Evolutionary conservation across 2,113 vertebrate species (phyloP).

Genomic region (Nicator chloris): DNA sequence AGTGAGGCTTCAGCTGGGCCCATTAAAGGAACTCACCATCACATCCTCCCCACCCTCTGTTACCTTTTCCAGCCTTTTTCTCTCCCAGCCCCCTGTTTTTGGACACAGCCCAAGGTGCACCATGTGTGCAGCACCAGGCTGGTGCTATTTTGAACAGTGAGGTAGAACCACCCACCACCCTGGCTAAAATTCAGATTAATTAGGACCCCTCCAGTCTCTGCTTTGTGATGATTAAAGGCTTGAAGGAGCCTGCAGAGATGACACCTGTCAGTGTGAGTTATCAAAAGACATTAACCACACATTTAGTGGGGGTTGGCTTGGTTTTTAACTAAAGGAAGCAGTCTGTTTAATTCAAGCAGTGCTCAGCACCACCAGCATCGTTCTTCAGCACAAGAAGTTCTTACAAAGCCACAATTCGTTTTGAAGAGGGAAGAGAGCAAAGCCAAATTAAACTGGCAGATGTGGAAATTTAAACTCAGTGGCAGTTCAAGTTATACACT

Average conservation of each 20-base stretch:
- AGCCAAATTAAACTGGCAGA: slow-evolving; percentile 20
- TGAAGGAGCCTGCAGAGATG: slow-evolving; percentile 30
- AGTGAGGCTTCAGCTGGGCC: background rate
- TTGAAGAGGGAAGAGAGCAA: background rate
- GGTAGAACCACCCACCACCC: slow-evolving; percentile 13
- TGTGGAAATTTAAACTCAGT: slow-evolving; percentile 26
- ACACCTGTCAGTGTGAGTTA: slow-evolving; percentile 11
- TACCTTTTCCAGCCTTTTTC: background rate
- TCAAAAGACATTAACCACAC: background rate
- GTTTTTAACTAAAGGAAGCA: background rate
- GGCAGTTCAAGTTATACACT: background rate
- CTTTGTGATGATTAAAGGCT: slow-evolving; percentile 19
- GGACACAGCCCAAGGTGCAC: background rate
- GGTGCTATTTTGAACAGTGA: background rate
- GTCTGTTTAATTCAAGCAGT: background rate
- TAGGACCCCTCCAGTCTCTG: background rate
- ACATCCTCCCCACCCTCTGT: background rate
- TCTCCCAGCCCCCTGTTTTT: background rate
- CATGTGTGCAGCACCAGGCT: background rate
- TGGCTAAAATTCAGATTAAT: slow-evolving; percentile 41
- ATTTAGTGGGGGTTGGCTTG: background rate
- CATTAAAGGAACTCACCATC: background rate
- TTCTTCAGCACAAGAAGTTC: background rate
- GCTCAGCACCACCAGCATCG: background rate
- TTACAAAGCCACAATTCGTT: background rate